Conservation (phyloP, 2,113 vertebrate species). For the Carassius auratus region DNA sequence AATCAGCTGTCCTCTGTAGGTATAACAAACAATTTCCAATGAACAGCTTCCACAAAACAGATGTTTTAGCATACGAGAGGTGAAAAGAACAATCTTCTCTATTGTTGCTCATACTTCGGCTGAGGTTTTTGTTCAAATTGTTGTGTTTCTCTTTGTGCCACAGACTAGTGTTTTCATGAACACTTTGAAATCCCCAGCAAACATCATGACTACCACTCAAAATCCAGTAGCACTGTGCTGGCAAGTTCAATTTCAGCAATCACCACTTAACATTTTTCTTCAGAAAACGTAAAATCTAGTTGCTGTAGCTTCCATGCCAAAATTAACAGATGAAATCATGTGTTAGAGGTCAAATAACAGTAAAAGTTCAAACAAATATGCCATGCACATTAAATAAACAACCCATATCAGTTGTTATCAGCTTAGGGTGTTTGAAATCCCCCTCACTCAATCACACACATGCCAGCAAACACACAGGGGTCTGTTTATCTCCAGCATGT, state of each 20-base stretch:
- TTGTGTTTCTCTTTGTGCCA: background rate
- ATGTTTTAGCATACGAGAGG: background rate
- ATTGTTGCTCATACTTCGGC: background rate
- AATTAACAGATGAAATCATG: background rate
- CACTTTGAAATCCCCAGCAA: background rate
- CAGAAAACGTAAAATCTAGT: background rate
- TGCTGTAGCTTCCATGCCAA: background rate
- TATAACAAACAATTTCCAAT: background rate
- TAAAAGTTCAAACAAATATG: slow-evolving; percentile 15
- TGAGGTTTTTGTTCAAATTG: background rate
- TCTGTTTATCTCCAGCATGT: slow-evolving; percentile 28
- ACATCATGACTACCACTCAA: too few species aligned
- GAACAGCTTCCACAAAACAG: background rate
- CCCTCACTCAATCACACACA: slow-evolving; percentile 21
- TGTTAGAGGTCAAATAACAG: slow-evolving; percentile 9
- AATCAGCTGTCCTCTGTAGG: background rate
- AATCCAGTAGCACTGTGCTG: background rate
- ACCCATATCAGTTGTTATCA: slow-evolving; percentile 18
- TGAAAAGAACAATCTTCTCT: background rate
- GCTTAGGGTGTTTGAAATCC: slow-evolving; percentile 21
- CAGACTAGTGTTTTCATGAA: background rate
- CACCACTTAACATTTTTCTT: background rate
- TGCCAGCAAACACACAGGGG: slow-evolving; percentile 28
- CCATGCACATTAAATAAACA: background rate
- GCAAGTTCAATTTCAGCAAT: background rate